Evolutionary conservation across 2,113 vertebrate genomes (phyloP).

Genomic region (Leucosticte australis): DNA sequence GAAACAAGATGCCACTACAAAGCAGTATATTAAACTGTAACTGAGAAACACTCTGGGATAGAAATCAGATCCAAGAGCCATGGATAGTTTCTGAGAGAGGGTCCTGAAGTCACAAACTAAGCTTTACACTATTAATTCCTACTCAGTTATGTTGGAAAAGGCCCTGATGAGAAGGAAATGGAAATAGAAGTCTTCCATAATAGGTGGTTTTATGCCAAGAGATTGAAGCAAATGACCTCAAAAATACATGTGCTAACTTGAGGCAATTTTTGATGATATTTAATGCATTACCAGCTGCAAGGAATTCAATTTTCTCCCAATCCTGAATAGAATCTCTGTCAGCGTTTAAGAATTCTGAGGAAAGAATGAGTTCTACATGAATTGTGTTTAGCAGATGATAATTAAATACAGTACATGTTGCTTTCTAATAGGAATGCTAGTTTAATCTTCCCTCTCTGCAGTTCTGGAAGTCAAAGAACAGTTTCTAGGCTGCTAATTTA

Average conservation of each 20-base stretch:
- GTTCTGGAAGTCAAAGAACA: neutral
- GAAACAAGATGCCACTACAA: conserved; percentile 36
- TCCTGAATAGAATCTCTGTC: neutral
- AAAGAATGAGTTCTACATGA: neutral
- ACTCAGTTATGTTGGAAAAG: neutral
- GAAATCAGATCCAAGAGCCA: neutral
- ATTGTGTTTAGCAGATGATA: neutral
- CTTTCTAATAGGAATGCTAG: neutral
- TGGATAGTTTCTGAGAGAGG: neutral
- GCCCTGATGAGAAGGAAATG: conserved; percentile 44
- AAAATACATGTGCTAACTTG: neutral
- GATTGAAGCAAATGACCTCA: conserved; percentile 4
- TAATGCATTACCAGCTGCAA: neutral
- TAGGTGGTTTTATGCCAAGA: neutral
- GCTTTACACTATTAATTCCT: conserved; percentile 11
- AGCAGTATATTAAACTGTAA: conserved; percentile 28
- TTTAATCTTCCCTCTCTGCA: neutral
- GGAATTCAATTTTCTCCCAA: neutral
- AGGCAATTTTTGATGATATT: conserved; percentile 1
- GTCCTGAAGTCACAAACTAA: conserved; percentile 10
- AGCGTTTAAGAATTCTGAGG: neutral
- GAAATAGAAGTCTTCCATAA: neutral
- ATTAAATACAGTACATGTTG: neutral
- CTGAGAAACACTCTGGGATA: conserved; percentile 34
- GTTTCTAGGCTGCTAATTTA: neutral